A percentile compares a stretch with the other conserved stretches of the same genome.
Evolutionary conservation across 92 coral and sea anemone species (phyloP).

Genomic region (Actinostola sp.): DNA sequence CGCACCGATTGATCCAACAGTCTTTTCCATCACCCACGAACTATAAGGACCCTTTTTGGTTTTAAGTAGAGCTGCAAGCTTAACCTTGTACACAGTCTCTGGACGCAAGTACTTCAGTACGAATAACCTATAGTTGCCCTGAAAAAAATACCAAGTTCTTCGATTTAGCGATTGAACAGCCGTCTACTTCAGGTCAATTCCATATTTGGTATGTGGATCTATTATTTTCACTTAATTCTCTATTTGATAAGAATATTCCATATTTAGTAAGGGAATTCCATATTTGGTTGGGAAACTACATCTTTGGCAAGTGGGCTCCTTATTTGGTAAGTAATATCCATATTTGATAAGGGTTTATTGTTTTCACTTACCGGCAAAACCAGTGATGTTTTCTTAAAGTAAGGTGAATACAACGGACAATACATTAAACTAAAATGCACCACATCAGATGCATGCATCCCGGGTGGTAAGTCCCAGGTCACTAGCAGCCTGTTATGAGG

Average conservation of each 20-base stretch:
- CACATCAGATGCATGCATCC: conserved; percentile 13
- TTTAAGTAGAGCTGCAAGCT: conserved; percentile 34
- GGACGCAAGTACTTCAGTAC: conserved; percentile 19
- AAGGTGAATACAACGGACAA: conserved; percentile 29
- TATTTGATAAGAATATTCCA: too few relatives aligned
- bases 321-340: too few relatives aligned
- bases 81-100: conserved; percentile 30
- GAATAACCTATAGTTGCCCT: conserved; percentile 29
- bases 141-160: not conserved
- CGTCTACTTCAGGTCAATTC: too few relatives aligned
- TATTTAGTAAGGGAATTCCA: too few relatives aligned
- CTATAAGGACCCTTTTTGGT: conserved; percentile 31
- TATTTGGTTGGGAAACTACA: too few relatives aligned
- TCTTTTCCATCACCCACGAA: conserved; percentile 23
- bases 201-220: too few relatives aligned
- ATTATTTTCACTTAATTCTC: too few relatives aligned
- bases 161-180: too few relatives aligned
- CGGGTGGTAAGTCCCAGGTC: conserved; percentile 21
- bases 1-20: not conserved
- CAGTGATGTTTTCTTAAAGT: conserved; percentile 18
- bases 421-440: conserved; percentile 22
- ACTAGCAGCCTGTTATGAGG: conserved; percentile 13
- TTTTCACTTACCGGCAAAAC: conserved; percentile 24
- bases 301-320: too few relatives aligned
- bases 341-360: too few relatives aligned